Percentiles rank a stretch among this genome's conserved stretches.
These are phyloP conservation scores for Psettodes erumei DNA, from an alignment of 2,113 vertebrate species.

Conservation along the genomic window DNA sequence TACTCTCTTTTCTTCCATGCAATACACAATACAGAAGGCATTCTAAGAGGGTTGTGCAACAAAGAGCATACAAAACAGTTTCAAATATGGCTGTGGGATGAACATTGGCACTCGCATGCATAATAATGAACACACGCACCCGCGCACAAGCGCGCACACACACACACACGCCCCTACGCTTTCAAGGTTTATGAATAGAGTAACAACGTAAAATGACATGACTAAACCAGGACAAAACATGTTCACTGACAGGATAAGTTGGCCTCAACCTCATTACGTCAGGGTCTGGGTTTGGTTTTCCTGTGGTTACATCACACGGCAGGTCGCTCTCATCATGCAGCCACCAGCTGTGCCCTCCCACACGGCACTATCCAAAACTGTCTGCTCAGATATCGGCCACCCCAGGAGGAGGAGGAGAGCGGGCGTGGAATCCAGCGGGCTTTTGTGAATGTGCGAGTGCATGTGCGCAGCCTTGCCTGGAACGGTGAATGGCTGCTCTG, in stretches of 20 bases:
- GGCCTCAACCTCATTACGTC: slow-evolving; percentile 28
- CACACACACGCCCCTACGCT: slow-evolving; percentile 23
- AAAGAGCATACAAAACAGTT: slow-evolving; percentile 77
- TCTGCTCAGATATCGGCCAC: slow-evolving; percentile 41
- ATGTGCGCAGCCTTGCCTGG: not conserved
- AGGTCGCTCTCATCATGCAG: slow-evolving; percentile 25
- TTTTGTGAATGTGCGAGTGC: slow-evolving; percentile 19
- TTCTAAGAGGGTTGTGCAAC: slow-evolving; percentile 83
- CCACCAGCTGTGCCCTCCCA: slow-evolving; percentile 49
- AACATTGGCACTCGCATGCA: slow-evolving; percentile 68
- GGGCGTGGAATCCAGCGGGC: not conserved
- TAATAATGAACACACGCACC: slow-evolving; percentile 43
- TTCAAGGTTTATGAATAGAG: slow-evolving; percentile 27
- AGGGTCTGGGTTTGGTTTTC: slow-evolving; percentile 14
- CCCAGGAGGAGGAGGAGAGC: slow-evolving; percentile 15
- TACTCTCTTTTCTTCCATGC: slow-evolving; percentile 60
- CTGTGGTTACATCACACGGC: slow-evolving; percentile 29
- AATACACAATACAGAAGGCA: slow-evolving; percentile 77
- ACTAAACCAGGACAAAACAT: slow-evolving; percentile 22
- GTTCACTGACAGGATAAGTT: slow-evolving; percentile 12
- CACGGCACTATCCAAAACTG: slow-evolving; percentile 28
- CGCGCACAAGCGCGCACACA: slow-evolving; percentile 30
- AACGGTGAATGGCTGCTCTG: slow-evolving; percentile 58
- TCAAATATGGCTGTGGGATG: slow-evolving; percentile 78
- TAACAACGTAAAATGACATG: slow-evolving; percentile 22